phyloP scores from a whole-genome alignment of 2,113 vertebrate species.

The Ranitomeya imitator region DNA sequence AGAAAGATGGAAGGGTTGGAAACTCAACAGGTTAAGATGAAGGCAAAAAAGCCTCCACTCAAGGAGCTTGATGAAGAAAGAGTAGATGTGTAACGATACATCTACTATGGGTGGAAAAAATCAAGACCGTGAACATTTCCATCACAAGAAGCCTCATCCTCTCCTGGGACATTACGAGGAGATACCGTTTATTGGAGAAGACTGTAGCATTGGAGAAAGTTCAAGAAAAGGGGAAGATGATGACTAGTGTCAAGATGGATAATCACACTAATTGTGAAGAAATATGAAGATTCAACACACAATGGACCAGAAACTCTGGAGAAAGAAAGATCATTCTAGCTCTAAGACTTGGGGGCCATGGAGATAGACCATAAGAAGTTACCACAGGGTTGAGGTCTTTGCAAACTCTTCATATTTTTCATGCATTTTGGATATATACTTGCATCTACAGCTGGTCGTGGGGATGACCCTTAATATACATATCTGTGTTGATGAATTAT shows the following conservation, averaged over 20 bases:
- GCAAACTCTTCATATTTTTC: not conserved
- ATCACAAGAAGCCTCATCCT: no score
- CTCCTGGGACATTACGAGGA: no score
- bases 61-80: no score
- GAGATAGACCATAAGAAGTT: not conserved
- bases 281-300: not conserved
- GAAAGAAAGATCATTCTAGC: not conserved
- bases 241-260: not conserved
- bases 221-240: not conserved
- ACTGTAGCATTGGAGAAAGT: no score
- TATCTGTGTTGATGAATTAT: not conserved
- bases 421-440: not conserved
- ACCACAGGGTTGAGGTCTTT: not conserved
- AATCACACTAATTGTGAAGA: not conserved
- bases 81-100: no score
- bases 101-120: not conserved
- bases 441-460: not conserved
- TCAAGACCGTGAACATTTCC: not conserved
- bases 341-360: not conserved
- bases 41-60: no score
- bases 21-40: no score
- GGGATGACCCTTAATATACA: not conserved
- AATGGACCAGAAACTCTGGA: not conserved
- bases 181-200: no score
- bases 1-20: no score